These are phyloP conservation scores for Therioaphis trifolii DNA, from an alignment of 2,888 invertebrate genomes.

Conservation along the genomic window DNA sequence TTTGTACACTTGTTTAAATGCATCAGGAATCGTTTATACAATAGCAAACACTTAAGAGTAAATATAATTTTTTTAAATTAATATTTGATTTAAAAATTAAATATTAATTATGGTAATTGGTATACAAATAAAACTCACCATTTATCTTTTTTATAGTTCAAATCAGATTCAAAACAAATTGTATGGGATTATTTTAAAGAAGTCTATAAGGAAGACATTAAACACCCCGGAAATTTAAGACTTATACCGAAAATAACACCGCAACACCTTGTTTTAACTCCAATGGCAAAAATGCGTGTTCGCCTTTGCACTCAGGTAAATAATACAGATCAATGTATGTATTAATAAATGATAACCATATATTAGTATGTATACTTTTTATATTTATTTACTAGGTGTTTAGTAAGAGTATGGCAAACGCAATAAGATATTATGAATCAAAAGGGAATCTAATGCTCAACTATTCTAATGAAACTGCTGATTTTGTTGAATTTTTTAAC, in stretches of 20 bases:
- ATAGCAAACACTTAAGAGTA: neutral
- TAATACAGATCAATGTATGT: too few species aligned
- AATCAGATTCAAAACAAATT: neutral
- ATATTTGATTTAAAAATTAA: too few species aligned
- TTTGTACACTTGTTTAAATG: conserved; percentile 1
- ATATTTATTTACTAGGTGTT: neutral
- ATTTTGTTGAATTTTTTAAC: neutral
- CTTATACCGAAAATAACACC: neutral
- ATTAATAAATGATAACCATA: too few species aligned
- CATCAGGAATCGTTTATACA: neutral
- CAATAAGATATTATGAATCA: neutral
- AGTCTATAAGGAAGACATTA: neutral
- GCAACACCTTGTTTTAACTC: neutral
- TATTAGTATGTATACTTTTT: neutral
- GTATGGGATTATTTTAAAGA: neutral
- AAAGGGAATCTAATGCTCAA: neutral
- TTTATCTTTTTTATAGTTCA: neutral
- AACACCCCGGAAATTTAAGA: too few species aligned
- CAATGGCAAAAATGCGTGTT: neutral
- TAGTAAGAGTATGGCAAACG: neutral
- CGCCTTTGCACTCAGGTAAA: conserved; percentile 5
- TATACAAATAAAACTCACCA: too few species aligned
- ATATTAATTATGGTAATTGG: too few species aligned
- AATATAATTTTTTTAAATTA: too few species aligned
- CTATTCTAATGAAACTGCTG: neutral